These are phyloP conservation scores for Ctenicera cuprea DNA, from an alignment of 2,888 invertebrate genomes.

Conservation along the genomic window DNA sequence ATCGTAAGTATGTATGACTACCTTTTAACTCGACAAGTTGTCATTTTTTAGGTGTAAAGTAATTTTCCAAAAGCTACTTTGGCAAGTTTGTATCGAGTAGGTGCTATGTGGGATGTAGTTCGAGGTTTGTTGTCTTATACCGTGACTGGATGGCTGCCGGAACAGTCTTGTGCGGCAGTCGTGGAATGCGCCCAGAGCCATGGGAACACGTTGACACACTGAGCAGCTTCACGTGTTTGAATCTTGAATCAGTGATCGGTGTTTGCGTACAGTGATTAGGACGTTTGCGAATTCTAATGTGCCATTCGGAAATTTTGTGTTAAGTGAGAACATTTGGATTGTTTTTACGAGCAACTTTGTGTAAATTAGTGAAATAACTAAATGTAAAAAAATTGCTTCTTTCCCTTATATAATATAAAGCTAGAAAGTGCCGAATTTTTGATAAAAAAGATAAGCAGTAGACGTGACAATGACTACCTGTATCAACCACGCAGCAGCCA, in stretches of 20 bases:
- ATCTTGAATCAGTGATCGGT: constrained; percentile 41
- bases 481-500: constrained; percentile 80
- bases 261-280: constrained; percentile 30
- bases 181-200: constrained; percentile 66
- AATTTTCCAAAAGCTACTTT: constrained; percentile 19
- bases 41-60: not conserved
- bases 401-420: too few relatives aligned
- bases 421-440: too few relatives aligned
- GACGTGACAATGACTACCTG: constrained; percentile 55
- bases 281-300: not conserved
- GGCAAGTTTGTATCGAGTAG: constrained; percentile 33
- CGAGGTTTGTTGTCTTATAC: constrained; percentile 55
- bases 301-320: constrained; percentile 1
- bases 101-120: constrained; percentile 52
- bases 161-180: constrained; percentile 60
- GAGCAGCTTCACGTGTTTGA: constrained; percentile 52
- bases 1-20: not conserved
- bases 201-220: constrained; percentile 65
- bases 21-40: not conserved
- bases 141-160: constrained; percentile 57
- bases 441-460: not conserved
- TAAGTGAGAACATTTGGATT: constrained; percentile 18
- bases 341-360: constrained; percentile 5
- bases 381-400: too few relatives aligned
- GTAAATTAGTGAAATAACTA: not conserved